These are phyloP conservation scores for Gortyna flavago DNA, from an alignment of 2,888 invertebrate genomes.

Conservation along the genomic window DNA sequence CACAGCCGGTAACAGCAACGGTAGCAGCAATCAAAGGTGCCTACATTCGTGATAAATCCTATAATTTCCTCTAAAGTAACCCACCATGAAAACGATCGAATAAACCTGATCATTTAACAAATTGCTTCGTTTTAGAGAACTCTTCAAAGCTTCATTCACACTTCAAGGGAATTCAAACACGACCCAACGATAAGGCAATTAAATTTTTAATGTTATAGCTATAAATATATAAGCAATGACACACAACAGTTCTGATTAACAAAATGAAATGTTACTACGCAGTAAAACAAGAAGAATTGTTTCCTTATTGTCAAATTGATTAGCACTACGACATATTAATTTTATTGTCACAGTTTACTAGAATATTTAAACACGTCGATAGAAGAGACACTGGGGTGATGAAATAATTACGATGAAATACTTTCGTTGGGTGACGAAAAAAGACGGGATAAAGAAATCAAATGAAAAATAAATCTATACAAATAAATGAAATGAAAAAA, in stretches of 20 bases:
- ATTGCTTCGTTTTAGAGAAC: neutral
- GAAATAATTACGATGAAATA: neutral
- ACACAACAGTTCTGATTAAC: slow-evolving; percentile 60
- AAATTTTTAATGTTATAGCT: slow-evolving; percentile 59
- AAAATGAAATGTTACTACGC: slow-evolving; percentile 64
- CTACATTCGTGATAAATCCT: neutral
- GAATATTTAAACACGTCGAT: slow-evolving; percentile 25
- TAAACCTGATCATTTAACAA: slow-evolving; percentile 7
- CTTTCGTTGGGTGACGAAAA: slow-evolving; percentile 16
- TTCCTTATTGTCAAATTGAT: slow-evolving; percentile 63
- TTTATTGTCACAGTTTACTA: slow-evolving; percentile 35
- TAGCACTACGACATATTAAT: slow-evolving; percentile 48
- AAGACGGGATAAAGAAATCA: neutral
- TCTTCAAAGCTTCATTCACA: slow-evolving; percentile 18
- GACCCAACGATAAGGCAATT: slow-evolving; percentile 32
- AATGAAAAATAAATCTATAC: too few species aligned
- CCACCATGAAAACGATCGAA: neutral
- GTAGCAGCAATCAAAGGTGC: neutral
- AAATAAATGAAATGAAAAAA: too few species aligned
- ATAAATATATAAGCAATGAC: slow-evolving; percentile 53
- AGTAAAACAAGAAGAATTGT: slow-evolving; percentile 47
- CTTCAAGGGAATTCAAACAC: slow-evolving; percentile 38
- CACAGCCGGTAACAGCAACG: neutral
- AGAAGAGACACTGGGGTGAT: slow-evolving; percentile 13
- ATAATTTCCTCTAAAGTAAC: neutral